Evolutionary conservation across 2,797 vertebrate species (phyloP).

Genomic region (Glyptemys insculpta): DNA sequence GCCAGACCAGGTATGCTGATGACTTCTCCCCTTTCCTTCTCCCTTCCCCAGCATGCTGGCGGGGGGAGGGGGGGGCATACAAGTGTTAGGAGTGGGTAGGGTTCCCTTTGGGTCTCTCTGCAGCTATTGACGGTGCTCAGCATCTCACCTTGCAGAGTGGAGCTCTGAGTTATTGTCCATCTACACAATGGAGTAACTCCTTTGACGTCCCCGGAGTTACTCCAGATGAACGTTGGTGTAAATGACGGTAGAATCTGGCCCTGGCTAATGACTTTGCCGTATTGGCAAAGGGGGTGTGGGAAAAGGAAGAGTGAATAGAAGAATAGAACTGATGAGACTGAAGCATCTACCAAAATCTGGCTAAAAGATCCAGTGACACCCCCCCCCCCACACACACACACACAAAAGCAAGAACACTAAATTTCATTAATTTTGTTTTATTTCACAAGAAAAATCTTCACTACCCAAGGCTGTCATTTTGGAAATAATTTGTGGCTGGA

Average conservation of each 20-base stretch:
- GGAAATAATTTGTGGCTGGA: slow-evolving; percentile 64
- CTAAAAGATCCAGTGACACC: slow-evolving; percentile 35
- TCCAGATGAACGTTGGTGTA: neutral
- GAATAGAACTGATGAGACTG: neutral
- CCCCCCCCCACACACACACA: neutral
- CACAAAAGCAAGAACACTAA: slow-evolving; percentile 30
- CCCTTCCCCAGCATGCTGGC: neutral
- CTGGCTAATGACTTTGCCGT: neutral
- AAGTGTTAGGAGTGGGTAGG: neutral
- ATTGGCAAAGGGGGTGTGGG: neutral
- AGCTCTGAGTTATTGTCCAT: neutral
- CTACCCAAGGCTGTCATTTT: slow-evolving; percentile 67
- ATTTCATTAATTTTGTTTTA: slow-evolving; percentile 74
- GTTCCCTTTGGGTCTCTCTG: neutral
- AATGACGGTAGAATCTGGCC: neutral
- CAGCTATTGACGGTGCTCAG: neutral
- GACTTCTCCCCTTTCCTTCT: neutral
- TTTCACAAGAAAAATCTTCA: slow-evolving; percentile 56
- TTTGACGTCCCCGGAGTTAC: neutral
- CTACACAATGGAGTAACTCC: neutral
- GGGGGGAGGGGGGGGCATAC: neutral
- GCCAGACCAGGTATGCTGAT: neutral
- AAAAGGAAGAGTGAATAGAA: neutral
- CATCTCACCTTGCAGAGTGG: neutral
- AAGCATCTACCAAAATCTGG: slow-evolving; percentile 57